Evolutionary conservation across 1,140 invertebrate species (phyloP).

Genomic region (Lepidotrigona ventralis): DNA sequence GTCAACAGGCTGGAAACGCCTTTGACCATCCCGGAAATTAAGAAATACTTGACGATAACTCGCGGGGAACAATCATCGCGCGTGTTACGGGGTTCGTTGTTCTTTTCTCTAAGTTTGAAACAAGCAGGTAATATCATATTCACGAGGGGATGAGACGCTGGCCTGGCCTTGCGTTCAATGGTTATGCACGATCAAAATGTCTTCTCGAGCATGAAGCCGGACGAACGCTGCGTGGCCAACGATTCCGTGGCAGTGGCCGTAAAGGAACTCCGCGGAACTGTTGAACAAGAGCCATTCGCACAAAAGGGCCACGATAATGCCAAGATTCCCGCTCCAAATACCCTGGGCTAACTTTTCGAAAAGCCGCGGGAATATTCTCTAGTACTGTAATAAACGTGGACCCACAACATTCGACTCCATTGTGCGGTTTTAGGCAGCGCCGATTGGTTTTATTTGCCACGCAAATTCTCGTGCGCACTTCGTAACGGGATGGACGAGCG

Average conservation of each 20-base stretch:
- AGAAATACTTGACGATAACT: too few relatives aligned
- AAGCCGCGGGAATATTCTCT: slow-evolving; percentile 41
- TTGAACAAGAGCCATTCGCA: slow-evolving; percentile 68
- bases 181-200: slow-evolving; percentile 54
- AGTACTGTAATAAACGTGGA: slow-evolving; percentile 17
- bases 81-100: too few relatives aligned
- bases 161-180: slow-evolving; percentile 12
- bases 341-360: slow-evolving; percentile 40
- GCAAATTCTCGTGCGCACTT: not conserved
- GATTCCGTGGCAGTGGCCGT: slow-evolving; percentile 39
- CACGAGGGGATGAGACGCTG: slow-evolving; percentile 20
- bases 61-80: too few relatives aligned
- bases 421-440: too few relatives aligned
- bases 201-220: slow-evolving; percentile 43
- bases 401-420: not conserved
- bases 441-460: not conserved
- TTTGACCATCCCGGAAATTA: too few relatives aligned
- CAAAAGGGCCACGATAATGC: slow-evolving; percentile 56
- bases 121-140: slow-evolving; percentile 34
- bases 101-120: not conserved
- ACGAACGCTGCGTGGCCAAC: slow-evolving; percentile 50
- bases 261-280: slow-evolving; percentile 56
- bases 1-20: too few relatives aligned
- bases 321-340: slow-evolving; percentile 38
- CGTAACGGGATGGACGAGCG: not conserved